phyloP scores from a whole-genome alignment of 2,888 invertebrate genomes.

The Sisyra nigra region DNA sequence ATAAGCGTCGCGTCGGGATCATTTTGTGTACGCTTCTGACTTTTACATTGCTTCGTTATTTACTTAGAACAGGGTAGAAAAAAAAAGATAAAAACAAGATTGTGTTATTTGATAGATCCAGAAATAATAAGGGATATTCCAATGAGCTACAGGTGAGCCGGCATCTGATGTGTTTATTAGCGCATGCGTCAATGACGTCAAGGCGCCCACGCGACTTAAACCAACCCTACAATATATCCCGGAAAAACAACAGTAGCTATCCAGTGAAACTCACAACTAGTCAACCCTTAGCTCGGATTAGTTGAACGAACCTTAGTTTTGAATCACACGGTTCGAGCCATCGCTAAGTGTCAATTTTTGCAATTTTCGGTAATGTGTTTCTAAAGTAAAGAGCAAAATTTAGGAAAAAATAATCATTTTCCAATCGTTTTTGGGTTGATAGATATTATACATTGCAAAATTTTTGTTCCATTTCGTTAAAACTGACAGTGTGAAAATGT shows the following conservation, averaged over 20 bases:
- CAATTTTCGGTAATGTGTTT: neutral
- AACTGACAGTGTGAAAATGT: no score
- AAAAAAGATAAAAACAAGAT: neutral
- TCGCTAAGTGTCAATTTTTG: neutral
- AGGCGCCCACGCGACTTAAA: slow-evolving; percentile 8
- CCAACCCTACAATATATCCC: slow-evolving; percentile 7
- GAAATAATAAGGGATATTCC: neutral
- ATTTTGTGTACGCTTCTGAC: no score
- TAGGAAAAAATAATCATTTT: no score
- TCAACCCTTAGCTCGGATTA: slow-evolving; percentile 4
- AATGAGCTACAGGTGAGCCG: slow-evolving; percentile 3
- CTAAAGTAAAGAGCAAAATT: no score
- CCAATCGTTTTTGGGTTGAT: no score
- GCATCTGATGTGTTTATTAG: no score
- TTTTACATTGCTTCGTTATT: neutral
- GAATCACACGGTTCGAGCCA: neutral
- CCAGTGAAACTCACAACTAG: neutral
- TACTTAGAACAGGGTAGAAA: neutral
- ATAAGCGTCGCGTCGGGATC: no score
- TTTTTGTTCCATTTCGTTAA: no score
- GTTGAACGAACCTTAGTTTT: neutral
- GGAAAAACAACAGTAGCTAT: slow-evolving; percentile 4
- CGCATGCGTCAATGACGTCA: slow-evolving; percentile 4
- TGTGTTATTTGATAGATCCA: neutral
- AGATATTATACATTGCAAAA: no score